Conservation (phyloP, 2,113 vertebrate species). For the Tylochromis polylepis region DNA sequence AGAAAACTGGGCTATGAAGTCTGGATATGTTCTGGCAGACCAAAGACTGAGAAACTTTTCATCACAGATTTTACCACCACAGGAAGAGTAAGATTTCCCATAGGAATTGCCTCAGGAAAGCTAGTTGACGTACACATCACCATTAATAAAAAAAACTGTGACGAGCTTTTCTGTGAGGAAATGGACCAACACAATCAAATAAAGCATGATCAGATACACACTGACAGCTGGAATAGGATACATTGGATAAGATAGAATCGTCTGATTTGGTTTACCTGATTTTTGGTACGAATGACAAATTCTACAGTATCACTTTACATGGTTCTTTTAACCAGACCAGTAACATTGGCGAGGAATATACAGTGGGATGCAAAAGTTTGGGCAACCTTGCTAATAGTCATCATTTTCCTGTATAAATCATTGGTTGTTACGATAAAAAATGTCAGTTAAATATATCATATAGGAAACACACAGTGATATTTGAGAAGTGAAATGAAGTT, state of each 20-base stretch:
- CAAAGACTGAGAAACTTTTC: background rate
- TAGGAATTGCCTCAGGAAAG: background rate
- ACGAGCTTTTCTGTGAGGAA: background rate
- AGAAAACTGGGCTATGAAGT: background rate
- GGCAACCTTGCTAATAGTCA: too few species aligned
- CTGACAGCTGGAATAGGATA: background rate
- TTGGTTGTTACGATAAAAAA: too few species aligned
- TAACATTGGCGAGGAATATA: background rate
- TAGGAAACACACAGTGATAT: too few species aligned
- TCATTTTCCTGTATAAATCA: too few species aligned
- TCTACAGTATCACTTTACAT: background rate
- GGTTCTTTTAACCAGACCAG: background rate
- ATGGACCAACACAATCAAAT: background rate
- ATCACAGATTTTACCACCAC: background rate
- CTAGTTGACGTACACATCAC: background rate
- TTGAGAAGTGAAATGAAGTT: too few species aligned
- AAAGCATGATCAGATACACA: background rate
- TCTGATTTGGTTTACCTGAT: background rate
- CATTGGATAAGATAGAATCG: background rate
- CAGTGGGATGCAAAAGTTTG: too few species aligned
- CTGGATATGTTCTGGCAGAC: background rate
- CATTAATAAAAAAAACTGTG: background rate
- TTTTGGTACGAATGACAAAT: background rate
- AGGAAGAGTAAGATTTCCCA: background rate
- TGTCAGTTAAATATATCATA: too few species aligned